These are phyloP conservation scores for Catostylus mosaicus DNA, from an alignment of 30 jellyfish, hydroid and myxozoan species.

Conservation along the genomic window DNA sequence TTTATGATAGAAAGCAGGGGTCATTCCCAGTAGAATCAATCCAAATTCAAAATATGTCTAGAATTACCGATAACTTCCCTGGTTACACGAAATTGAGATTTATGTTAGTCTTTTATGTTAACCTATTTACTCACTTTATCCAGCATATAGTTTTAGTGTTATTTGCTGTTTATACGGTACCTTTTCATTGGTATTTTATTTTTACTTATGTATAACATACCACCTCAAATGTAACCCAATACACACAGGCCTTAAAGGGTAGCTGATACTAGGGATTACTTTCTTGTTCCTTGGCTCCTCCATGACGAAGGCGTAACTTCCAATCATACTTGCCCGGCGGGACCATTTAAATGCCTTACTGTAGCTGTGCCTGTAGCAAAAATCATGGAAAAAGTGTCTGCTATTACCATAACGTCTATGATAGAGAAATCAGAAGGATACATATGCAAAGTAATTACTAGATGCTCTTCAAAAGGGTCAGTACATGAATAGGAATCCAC, in stretches of 20 bases:
- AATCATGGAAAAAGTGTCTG: too few species aligned
- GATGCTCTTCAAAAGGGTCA: too few species aligned
- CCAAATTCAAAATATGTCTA: not conserved
- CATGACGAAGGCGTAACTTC: not conserved
- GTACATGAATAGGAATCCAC: too few species aligned
- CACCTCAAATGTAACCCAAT: not conserved
- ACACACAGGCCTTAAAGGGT: not conserved
- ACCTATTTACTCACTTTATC: not conserved
- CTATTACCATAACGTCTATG: too few species aligned
- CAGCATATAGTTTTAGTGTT: not conserved
- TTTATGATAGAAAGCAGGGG: not conserved
- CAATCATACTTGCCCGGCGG: not conserved
- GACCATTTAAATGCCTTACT: too few species aligned
- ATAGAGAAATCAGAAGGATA: too few species aligned
- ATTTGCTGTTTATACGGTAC: not conserved
- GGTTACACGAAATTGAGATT: not conserved
- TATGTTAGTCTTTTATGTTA: not conserved
- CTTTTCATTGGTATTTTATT: not conserved
- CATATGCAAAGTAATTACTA: too few species aligned
- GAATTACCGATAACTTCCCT: not conserved
- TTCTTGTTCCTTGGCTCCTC: not conserved
- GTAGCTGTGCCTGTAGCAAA: too few species aligned
- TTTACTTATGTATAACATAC: not conserved
- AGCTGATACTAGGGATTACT: not conserved
- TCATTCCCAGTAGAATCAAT: not conserved